phyloP scores from a whole-genome alignment of 2,888 invertebrate genomes.

The Drosophila kambysellisi region DNA sequence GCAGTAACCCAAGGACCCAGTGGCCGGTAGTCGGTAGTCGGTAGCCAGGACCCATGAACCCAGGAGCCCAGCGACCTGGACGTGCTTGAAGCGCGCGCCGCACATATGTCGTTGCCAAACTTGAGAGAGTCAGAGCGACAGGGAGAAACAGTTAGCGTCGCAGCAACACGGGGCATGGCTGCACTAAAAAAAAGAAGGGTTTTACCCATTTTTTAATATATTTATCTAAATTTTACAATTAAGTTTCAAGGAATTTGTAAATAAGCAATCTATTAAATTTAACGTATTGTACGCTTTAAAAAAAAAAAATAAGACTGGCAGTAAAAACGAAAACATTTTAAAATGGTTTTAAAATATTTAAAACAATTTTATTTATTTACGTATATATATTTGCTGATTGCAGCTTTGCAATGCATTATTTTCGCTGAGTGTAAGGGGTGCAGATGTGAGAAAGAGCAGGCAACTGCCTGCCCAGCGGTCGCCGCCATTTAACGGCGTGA shows the following conservation, averaged over 20 bases:
- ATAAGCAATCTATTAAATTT: background rate
- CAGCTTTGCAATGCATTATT: background rate
- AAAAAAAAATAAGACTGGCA: too few relatives aligned
- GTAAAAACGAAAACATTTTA: background rate
- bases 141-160: background rate
- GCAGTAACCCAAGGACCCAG: constrained; percentile 42
- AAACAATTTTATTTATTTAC: background rate
- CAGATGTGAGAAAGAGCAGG: background rate
- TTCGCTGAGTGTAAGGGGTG: constrained; percentile 1
- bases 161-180: background rate
- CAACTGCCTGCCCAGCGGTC: constrained; percentile 51
- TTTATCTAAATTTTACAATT: background rate
- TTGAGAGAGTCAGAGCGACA: constrained; percentile 8
- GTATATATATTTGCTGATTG: background rate
- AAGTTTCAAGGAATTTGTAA: background rate
- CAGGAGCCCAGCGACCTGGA: constrained; percentile 29
- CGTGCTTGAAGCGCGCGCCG: constrained; percentile 60
- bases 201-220: background rate
- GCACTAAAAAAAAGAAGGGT: background rate
- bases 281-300: background rate
- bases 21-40: constrained; percentile 16
- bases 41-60: constrained; percentile 27
- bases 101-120: constrained; percentile 53
- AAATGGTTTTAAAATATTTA: background rate
- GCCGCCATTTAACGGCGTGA: constrained; percentile 81